Evolutionary conservation across 1,140 invertebrate genomes (phyloP).

Genomic region (Diuraphis noxia): DNA sequence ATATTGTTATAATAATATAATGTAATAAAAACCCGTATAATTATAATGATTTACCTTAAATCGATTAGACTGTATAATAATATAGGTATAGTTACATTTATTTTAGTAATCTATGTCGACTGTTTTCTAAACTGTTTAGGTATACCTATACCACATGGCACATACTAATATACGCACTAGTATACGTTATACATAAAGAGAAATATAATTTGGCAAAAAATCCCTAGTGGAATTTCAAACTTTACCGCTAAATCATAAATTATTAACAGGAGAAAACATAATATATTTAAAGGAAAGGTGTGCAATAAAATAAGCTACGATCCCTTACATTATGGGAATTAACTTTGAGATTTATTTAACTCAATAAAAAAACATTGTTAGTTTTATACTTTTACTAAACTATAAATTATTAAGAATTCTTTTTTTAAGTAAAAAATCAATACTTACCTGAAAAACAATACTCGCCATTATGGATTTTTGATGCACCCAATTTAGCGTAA

Average conservation of each 20-base stretch:
- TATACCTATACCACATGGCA: neutral
- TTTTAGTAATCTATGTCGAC: neutral
- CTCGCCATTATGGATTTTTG: neutral
- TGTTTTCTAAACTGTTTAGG: neutral
- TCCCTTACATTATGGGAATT: neutral
- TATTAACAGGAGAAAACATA: neutral
- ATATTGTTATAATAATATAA: neutral
- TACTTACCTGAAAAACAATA: neutral
- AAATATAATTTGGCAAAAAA: neutral
- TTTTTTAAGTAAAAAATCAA: neutral
- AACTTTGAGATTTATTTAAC: neutral
- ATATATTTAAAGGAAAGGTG: neutral
- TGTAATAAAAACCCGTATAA: neutral
- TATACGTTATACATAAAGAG: neutral
- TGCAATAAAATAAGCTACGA: neutral
- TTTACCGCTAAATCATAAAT: neutral
- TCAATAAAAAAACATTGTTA: neutral
- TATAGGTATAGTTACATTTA: neutral
- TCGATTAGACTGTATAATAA: neutral
- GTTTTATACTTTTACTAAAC: neutral
- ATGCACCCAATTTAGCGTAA: neutral
- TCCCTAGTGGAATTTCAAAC: neutral
- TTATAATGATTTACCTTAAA: neutral
- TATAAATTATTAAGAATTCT: neutral
- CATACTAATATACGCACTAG: neutral